Percentiles rank a stretch among this genome's conserved stretches.
Conservation (phyloP, 2,888 invertebrate species). For the Ormyrus rosae region DNA sequence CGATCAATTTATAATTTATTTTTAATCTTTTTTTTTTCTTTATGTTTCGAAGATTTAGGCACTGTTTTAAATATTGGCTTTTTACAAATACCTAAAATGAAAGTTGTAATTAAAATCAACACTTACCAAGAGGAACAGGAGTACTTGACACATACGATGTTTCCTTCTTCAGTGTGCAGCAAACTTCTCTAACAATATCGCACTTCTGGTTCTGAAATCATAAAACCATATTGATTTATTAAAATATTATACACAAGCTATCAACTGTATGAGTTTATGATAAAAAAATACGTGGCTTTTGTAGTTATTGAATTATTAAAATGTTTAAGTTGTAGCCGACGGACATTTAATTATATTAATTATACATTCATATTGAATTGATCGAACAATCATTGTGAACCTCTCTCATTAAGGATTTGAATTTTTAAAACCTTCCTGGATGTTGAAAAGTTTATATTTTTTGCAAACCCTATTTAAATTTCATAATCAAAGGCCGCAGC, state of each 20-base stretch:
- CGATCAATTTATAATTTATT: no score
- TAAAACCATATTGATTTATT: slow-evolving; percentile 21
- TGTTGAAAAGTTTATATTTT: not conserved
- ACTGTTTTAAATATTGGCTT: not conserved
- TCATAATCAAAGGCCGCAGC: slow-evolving; percentile 4
- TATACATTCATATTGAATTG: not conserved
- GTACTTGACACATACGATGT: not conserved
- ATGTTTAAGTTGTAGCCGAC: no score
- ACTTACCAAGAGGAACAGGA: slow-evolving; percentile 8
- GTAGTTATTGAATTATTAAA: no score
- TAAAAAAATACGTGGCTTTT: no score
- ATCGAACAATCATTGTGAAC: not conserved
- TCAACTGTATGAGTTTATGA: no score
- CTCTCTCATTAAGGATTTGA: not conserved
- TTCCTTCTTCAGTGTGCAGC: slow-evolving; percentile 63
- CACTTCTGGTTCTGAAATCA: slow-evolving; percentile 66
- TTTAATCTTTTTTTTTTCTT: slow-evolving; percentile 10
- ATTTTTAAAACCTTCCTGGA: no score
- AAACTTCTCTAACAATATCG: slow-evolving; percentile 62
- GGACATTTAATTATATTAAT: no score
- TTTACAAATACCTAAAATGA: not conserved
- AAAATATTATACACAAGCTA: no score
- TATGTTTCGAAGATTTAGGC: not conserved
- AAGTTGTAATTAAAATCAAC: not conserved
- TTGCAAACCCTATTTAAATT: slow-evolving; percentile 4